Evolutionary conservation across 2,797 vertebrate species (phyloP).

Genomic region (Epinephelus awoara): DNA sequence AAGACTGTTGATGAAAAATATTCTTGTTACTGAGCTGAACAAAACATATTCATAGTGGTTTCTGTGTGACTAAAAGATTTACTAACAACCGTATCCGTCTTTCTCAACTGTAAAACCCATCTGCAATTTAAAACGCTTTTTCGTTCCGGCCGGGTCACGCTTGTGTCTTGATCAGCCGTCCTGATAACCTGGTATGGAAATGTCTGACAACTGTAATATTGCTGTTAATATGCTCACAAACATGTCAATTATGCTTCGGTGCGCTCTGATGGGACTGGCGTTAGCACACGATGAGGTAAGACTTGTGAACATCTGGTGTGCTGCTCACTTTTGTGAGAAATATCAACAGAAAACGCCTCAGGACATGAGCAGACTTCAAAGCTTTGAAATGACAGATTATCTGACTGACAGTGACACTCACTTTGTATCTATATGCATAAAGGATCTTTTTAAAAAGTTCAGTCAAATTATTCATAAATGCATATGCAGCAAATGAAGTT

Average conservation of each 20-base stretch:
- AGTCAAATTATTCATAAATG: slow-evolving; percentile 32
- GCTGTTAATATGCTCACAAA: slow-evolving; percentile 42
- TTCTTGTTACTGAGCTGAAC: slow-evolving; percentile 4
- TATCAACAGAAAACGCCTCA: slow-evolving; percentile 36
- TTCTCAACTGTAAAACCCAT: slow-evolving; percentile 27
- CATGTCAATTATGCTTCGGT: slow-evolving; percentile 23
- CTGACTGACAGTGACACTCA: not conserved
- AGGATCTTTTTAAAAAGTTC: slow-evolving; percentile 3
- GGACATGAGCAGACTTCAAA: slow-evolving; percentile 38
- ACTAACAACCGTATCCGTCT: not conserved
- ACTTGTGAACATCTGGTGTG: slow-evolving; percentile 56
- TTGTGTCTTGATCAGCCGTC: slow-evolving; percentile 30
- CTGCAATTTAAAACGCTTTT: not conserved
- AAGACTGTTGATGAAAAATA: not conserved
- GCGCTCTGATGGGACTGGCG: slow-evolving; percentile 47
- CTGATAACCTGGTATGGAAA: slow-evolving; percentile 28
- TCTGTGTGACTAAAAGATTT: slow-evolving; percentile 23
- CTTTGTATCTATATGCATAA: slow-evolving; percentile 19
- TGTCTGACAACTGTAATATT: slow-evolving; percentile 29
- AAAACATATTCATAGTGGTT: slow-evolving; percentile 50
- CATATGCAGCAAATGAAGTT: slow-evolving; percentile 6
- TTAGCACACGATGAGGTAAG: slow-evolving; percentile 63
- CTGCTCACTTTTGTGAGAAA: slow-evolving; percentile 37
- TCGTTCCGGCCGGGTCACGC: slow-evolving; percentile 1
- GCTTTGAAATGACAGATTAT: slow-evolving; percentile 27